Conservation (phyloP, 2,113 vertebrate species). For the Corythoichthys intestinalis region DNA sequence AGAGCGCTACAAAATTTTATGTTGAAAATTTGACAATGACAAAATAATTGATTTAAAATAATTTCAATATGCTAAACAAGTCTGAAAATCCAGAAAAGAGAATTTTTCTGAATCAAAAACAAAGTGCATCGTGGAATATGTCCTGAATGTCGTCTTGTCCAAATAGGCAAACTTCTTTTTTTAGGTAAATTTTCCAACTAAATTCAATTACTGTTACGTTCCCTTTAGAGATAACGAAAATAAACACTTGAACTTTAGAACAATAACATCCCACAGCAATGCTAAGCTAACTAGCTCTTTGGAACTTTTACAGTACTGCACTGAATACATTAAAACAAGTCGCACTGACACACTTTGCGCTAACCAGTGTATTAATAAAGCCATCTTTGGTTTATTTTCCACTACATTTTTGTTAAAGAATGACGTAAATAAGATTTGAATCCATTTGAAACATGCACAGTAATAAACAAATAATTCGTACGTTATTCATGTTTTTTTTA, state of each 20-base stretch:
- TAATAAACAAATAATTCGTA: too few species aligned
- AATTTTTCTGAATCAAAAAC: too few species aligned
- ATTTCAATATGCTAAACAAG: too few species aligned
- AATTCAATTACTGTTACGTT: too few species aligned
- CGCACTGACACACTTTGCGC: background rate
- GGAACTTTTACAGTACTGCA: background rate
- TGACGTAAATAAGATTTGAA: background rate
- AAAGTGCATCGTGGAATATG: too few species aligned
- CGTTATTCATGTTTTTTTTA: too few species aligned
- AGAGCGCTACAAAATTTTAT: background rate
- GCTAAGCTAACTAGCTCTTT: background rate
- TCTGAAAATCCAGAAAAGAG: too few species aligned
- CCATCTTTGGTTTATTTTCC: background rate
- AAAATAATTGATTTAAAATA: too few species aligned
- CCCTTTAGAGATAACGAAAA: background rate
- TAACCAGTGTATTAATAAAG: background rate
- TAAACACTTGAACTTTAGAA: background rate
- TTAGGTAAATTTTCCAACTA: too few species aligned
- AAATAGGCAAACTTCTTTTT: background rate
- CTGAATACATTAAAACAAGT: background rate
- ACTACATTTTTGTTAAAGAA: background rate
- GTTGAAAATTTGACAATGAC: too few species aligned
- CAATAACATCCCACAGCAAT: background rate
- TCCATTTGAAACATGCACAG: too few species aligned
- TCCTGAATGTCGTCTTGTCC: background rate